Percentiles rank a stretch among this genome's conserved stretches.
Evolutionary conservation across 2,797 vertebrate species (phyloP).

Genomic region (Pangasius mekongensis): DNA sequence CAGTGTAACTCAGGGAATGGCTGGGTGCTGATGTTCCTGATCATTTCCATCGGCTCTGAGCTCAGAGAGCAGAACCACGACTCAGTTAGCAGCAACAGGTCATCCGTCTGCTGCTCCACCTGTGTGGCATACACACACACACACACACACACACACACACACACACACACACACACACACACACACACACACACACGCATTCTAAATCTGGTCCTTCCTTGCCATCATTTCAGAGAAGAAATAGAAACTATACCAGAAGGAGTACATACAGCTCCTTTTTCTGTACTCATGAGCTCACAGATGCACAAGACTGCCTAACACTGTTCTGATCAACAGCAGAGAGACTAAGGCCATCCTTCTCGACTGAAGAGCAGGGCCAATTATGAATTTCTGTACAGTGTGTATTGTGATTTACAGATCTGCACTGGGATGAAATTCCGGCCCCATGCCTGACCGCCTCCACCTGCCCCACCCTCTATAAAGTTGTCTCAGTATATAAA

Average conservation of each 20-base stretch:
- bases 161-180: neutral
- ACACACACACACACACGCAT: neutral
- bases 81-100: slow-evolving; percentile 88
- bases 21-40: slow-evolving; percentile 88
- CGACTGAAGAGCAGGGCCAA: neutral
- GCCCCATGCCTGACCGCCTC: neutral
- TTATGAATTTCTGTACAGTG: neutral
- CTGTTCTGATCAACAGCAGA: neutral
- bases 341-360: neutral
- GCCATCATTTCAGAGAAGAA: neutral
- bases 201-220: neutral
- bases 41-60: slow-evolving; percentile 84
- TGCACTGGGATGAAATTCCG: neutral
- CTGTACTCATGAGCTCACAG: neutral
- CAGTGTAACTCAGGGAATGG: slow-evolving; percentile 95
- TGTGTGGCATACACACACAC: slow-evolving; percentile 57
- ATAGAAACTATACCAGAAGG: neutral
- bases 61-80: slow-evolving; percentile 89
- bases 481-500: neutral
- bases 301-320: neutral
- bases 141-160: neutral
- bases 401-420: neutral
- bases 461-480: neutral
- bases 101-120: slow-evolving; percentile 93
- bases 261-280: neutral